Conservation (phyloP, 1,140 invertebrate species). For the Nylanderia fulva region DNA sequence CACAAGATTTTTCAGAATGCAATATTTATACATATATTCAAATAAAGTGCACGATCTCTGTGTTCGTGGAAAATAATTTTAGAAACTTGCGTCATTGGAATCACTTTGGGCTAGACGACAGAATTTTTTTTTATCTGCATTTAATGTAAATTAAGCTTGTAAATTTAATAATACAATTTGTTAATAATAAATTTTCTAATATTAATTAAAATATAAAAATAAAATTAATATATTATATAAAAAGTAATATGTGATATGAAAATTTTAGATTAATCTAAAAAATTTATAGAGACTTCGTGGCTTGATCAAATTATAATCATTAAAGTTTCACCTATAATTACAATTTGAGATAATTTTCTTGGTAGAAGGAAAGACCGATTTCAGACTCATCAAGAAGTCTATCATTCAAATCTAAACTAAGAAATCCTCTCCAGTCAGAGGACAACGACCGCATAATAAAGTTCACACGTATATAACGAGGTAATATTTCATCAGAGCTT, state of each 20-base stretch:
- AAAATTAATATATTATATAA: not conserved
- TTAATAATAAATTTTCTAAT: not conserved
- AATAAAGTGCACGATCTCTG: not conserved
- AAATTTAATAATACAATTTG: conserved; percentile 1
- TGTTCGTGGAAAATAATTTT: not conserved
- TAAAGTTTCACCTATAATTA: not conserved
- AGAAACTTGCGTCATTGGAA: not conserved
- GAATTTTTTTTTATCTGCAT: too few species aligned
- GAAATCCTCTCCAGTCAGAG: not conserved
- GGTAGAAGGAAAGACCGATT: not conserved
- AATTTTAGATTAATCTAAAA: not conserved
- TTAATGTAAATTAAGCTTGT: not conserved
- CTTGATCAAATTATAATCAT: not conserved
- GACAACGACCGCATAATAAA: conserved; percentile 14
- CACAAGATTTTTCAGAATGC: not conserved
- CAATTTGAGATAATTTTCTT: not conserved
- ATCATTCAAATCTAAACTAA: not conserved
- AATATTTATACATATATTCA: not conserved
- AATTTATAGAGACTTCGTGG: not conserved
- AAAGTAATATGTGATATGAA: not conserved
- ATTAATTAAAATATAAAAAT: not conserved
- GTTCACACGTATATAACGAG: not conserved
- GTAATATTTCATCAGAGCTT: conserved; percentile 33
- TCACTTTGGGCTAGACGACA: too few species aligned
- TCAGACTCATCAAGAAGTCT: not conserved